Conservation (phyloP, 2,113 vertebrate genomes). For the Antigone vipio region DNA sequence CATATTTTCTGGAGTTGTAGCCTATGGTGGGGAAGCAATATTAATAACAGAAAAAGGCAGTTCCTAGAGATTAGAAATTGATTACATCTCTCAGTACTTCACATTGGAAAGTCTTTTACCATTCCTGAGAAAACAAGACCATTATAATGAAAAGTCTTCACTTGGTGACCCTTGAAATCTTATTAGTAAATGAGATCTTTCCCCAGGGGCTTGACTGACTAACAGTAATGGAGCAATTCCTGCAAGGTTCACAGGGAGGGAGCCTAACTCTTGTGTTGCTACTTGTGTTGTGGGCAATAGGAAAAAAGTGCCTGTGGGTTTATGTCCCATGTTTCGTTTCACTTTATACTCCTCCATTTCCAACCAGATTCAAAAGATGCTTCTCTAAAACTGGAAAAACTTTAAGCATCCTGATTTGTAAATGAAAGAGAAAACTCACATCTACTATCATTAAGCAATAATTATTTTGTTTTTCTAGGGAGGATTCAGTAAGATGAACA, state of each 20-base stretch:
- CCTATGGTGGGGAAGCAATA: not conserved
- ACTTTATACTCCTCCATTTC: not conserved
- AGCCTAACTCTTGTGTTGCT: not conserved
- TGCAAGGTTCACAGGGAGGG: not conserved
- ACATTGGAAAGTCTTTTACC: constrained; percentile 49
- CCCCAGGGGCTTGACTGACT: not conserved
- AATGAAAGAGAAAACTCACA: constrained; percentile 47
- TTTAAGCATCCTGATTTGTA: constrained; percentile 1
- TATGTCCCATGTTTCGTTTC: not conserved
- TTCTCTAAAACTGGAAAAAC: not conserved
- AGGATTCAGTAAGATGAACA: constrained; percentile 57
- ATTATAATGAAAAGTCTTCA: constrained; percentile 51
- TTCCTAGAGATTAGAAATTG: constrained; percentile 18
- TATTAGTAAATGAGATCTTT: constrained; percentile 51
- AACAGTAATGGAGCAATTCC: not conserved
- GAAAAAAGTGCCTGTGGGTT: not conserved
- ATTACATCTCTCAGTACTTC: constrained; percentile 38
- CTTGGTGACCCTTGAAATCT: constrained; percentile 35
- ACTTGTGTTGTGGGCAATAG: not conserved
- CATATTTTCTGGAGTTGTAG: not conserved
- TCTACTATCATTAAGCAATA: constrained; percentile 56
- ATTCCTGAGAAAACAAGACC: constrained; percentile 26
- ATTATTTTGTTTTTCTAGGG: constrained; percentile 46
- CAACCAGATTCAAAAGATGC: not conserved
- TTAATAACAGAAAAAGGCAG: constrained; percentile 29